Evolutionary conservation across 2,797 vertebrate genomes (phyloP).

Genomic region (Microhierax caerulescens): DNA sequence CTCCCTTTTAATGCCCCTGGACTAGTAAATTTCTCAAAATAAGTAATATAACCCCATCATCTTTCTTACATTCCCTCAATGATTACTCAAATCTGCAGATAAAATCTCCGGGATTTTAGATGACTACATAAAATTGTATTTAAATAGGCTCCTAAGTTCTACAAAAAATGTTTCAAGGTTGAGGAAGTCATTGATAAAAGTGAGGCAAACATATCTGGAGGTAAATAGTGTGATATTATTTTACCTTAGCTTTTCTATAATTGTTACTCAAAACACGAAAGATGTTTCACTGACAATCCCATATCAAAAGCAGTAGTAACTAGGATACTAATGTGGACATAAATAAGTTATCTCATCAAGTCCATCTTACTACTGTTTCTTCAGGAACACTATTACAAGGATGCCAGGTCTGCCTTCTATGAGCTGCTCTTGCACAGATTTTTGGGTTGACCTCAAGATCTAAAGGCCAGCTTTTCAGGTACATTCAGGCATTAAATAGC

Average conservation of each 20-base stretch:
- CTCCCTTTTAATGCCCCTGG: neutral
- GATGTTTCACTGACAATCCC: neutral
- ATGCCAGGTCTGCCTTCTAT: neutral
- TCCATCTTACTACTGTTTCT: neutral
- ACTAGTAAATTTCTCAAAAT: neutral
- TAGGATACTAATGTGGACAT: neutral
- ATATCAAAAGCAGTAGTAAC: neutral
- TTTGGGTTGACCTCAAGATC: neutral
- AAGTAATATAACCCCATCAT: neutral
- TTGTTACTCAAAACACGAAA: neutral
- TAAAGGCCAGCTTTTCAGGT: neutral
- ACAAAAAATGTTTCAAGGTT: neutral
- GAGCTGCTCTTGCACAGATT: neutral
- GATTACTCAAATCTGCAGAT: neutral
- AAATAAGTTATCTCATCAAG: neutral
- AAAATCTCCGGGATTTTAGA: neutral
- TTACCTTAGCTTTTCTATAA: neutral
- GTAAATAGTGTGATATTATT: neutral
- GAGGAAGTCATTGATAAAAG: neutral
- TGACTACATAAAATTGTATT: neutral
- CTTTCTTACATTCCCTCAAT: neutral
- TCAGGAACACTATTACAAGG: neutral
- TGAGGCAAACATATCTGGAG: neutral
- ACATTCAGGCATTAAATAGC: neutral
- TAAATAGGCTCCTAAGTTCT: neutral